Evolutionary conservation across 2,888 invertebrate species (phyloP).

Genomic region (Antheraea yamamai): DNA sequence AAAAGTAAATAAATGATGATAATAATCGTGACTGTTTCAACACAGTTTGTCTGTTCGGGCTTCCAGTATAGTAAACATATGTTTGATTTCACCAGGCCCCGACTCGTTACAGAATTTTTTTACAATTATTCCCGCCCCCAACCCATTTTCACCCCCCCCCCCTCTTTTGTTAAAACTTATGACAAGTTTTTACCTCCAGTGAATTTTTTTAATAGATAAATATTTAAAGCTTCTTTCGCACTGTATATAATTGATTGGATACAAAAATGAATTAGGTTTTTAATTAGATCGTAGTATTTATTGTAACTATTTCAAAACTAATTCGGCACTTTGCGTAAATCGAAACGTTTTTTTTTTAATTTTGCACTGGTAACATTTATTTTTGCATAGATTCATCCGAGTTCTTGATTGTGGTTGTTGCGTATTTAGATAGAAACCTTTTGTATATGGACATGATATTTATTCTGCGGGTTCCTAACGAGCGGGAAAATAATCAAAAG

Average conservation of each 20-base stretch:
- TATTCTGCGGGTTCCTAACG: constrained; percentile 58
- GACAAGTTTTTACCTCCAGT: constrained; percentile 47
- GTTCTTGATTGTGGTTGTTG: background rate
- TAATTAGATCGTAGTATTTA: constrained; percentile 70
- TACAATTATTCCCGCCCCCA: background rate
- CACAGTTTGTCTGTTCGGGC: constrained; percentile 78
- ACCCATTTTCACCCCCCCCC: background rate
- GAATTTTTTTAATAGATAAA: constrained; percentile 36
- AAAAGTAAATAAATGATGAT: constrained; percentile 39
- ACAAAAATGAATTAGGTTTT: constrained; percentile 49
- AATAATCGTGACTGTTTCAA: constrained; percentile 76
- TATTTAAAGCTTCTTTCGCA: constrained; percentile 49
- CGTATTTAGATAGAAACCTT: constrained; percentile 1
- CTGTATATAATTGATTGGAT: constrained; percentile 63
- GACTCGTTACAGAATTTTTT: background rate
- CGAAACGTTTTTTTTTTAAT: constrained; percentile 10
- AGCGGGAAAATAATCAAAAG: constrained; percentile 56
- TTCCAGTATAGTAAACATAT: constrained; percentile 74
- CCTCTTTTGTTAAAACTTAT: background rate
- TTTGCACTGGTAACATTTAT: background rate
- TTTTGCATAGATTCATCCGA: background rate
- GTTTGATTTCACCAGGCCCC: constrained; percentile 56
- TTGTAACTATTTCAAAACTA: constrained; percentile 38
- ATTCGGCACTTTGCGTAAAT: constrained; percentile 14
- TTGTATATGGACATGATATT: constrained; percentile 26